These are phyloP conservation scores for Lampris megalopsis DNA, from an alignment of 2,113 vertebrate genomes.

Conservation along the genomic window DNA sequence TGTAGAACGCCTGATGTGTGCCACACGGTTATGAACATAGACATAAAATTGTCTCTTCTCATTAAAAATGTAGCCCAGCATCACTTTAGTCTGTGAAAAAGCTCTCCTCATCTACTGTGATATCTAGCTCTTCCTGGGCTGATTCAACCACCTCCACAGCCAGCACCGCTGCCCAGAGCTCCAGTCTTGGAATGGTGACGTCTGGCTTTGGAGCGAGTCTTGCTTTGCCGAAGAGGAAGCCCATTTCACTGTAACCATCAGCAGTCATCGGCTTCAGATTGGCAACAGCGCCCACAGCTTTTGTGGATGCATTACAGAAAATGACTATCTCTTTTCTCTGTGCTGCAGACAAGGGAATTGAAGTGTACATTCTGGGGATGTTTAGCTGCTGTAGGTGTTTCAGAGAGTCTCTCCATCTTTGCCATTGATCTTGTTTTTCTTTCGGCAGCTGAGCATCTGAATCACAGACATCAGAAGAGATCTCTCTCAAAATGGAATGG, in stretches of 20 bases:
- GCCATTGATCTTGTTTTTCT: constrained; percentile 1
- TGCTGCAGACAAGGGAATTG: constrained; percentile 5
- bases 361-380: constrained; percentile 13
- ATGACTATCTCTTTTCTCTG: constrained; percentile 25
- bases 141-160: constrained; percentile 18
- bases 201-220: too few species aligned
- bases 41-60: too few species aligned
- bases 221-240: too few species aligned
- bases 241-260: constrained; percentile 7
- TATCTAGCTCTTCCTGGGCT: constrained; percentile 6
- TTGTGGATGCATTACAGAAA: constrained; percentile 45
- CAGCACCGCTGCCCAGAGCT: too few species aligned
- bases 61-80: too few species aligned
- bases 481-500: not conserved
- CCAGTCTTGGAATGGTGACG: too few species aligned
- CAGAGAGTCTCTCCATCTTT: constrained; percentile 21
- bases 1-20: too few species aligned
- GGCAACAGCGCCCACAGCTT: constrained; percentile 36
- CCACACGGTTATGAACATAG: too few species aligned
- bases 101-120: not conserved
- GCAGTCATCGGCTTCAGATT: constrained; percentile 36
- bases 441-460: constrained; percentile 22
- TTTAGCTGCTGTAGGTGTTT: constrained; percentile 9
- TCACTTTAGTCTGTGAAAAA: too few species aligned
- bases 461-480: constrained; percentile 11